Evolutionary conservation across 2,888 invertebrate genomes (phyloP), one percentile per base, ranked within the genome.

Genomic region (Heliconius erato): DNA sequence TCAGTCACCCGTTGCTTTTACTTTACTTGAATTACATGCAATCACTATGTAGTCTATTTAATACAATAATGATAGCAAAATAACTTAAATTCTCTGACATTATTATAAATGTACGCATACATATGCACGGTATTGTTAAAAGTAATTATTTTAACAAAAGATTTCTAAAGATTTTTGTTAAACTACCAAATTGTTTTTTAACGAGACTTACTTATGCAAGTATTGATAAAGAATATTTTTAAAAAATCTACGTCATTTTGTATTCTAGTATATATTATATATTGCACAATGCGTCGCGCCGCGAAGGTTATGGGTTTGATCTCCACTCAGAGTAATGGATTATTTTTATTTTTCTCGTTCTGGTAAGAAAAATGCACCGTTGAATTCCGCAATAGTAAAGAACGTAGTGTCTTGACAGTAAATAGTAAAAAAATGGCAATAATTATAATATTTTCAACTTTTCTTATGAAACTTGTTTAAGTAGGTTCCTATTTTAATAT

Each of bases 11-110:
- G 26, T 67, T 88, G 87, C 87, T 87, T 86, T 88, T 85, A 86
- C 86, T 86, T 88, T 85, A 87, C 86, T 82, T 84, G 83, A 88
- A 91, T 93, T 92, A 92, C 92, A 91, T 91, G 87, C 28, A 63
- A 44, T 4, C 44, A 67, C 32, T 32, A 12, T 12, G 23, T 59
- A 59, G n/a, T 74, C 35, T 63, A 35, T n/a, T 76, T 76, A 12
- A 63, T 35, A n/a, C 35, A 35, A 63, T 63, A 76, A 63, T n/a
- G 1, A 35, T n/a, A 63, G 72, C 26, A 72, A 72, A 49, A 44
- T 72, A 72, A 49, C 26, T 72, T 16, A 72, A 72, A 49, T 9
- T 44, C 44, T 44, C 44, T 16, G 26, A 44, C 7, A 7, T 26
- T 44, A 14, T 72, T 26, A 6, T 26, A 63, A 63, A 26, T 16